Evolutionary conservation across 1,140 invertebrate genomes (phyloP), one percentile per base, ranked within the genome.

Genomic region (Heliconius eleuchia): DNA sequence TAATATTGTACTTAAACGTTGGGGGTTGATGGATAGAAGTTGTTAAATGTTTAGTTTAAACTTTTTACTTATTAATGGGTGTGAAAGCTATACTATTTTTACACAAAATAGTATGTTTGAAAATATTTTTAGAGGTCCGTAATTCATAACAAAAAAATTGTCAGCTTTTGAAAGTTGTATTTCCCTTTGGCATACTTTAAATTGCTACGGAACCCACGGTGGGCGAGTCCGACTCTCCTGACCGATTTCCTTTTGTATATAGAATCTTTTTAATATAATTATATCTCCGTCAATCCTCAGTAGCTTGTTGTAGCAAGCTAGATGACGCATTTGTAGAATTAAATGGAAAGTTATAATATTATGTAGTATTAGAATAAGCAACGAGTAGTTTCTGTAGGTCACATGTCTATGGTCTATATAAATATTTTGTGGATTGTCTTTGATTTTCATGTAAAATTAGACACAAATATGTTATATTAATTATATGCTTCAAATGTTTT

Each of bases 321-420:
- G 89, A 85, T 89, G 78, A 94, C 93, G 92, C 92, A 94, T 94
- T 94, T 93, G 90, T 94, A 94, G 92, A 88, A 73, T 92, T 91
- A 93, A 89, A 83, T 80, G 77, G 79, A 88, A 88, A 88, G 60
- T 87, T 89, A 84, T 90, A 52, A 52, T 52, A 52, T 52, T 52
- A 85, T 86, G 86, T 92, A 92, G 89, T 66, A 80, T 82, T 77
- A 80, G 79, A 52, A 50, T 80, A 80, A 80, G 79, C 30, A 23
- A 80, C 39, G 60, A 52, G 66, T 80, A 71, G 72, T 80, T 55
- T 66, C 72, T 71, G 71, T 73, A 76, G 46, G 71, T 80, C 46
- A 76, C 52, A 8, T 74, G 76, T 80, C 75, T 70, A 74, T 80
- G 76, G 71, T 78, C 71, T 73, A 27, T 66, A 66, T 66, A 23